Evolutionary conservation across 2,113 vertebrate genomes (phyloP).

Genomic region (Ageneiosus marmoratus): DNA sequence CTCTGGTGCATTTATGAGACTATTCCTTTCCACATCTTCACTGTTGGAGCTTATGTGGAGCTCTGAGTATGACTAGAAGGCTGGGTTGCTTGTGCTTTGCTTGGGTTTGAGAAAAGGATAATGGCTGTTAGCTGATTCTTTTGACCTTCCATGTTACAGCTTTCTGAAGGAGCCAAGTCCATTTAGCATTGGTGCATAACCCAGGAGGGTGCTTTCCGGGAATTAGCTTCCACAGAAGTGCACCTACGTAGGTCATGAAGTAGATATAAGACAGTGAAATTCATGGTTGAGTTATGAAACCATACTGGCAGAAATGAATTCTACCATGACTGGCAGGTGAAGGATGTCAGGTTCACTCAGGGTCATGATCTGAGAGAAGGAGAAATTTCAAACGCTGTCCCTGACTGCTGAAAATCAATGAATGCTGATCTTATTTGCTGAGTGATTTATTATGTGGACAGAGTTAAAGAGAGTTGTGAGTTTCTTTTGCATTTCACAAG

Average conservation of each 20-base stretch:
- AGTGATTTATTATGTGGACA: slow-evolving; percentile 19
- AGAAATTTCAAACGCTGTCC: slow-evolving; percentile 25
- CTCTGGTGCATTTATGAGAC: not conserved
- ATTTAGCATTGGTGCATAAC: slow-evolving; percentile 32
- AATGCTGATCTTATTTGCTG: not conserved
- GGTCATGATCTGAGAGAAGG: slow-evolving; percentile 24
- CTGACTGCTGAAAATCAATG: not conserved
- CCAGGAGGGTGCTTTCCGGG: slow-evolving; percentile 20
- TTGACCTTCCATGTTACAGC: not conserved
- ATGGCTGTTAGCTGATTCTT: slow-evolving; percentile 23
- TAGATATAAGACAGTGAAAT: not conserved
- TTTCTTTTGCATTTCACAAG: slow-evolving; percentile 6
- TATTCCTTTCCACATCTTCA: slow-evolving; percentile 8
- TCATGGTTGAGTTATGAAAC: not conserved
- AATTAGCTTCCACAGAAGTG: slow-evolving; percentile 23
- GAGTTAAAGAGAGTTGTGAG: not conserved
- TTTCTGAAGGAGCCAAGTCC: slow-evolving; percentile 20
- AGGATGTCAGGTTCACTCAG: slow-evolving; percentile 21
- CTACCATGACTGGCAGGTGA: slow-evolving; percentile 2
- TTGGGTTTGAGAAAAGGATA: slow-evolving; percentile 18
- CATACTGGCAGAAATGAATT: not conserved
- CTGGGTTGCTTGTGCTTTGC: not conserved
- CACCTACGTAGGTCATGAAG: slow-evolving; percentile 22
- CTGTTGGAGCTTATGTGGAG: not conserved
- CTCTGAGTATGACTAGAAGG: not conserved